Conservation (phyloP, 2,113 vertebrate genomes). For the Gnathonemus longibarbis region DNA sequence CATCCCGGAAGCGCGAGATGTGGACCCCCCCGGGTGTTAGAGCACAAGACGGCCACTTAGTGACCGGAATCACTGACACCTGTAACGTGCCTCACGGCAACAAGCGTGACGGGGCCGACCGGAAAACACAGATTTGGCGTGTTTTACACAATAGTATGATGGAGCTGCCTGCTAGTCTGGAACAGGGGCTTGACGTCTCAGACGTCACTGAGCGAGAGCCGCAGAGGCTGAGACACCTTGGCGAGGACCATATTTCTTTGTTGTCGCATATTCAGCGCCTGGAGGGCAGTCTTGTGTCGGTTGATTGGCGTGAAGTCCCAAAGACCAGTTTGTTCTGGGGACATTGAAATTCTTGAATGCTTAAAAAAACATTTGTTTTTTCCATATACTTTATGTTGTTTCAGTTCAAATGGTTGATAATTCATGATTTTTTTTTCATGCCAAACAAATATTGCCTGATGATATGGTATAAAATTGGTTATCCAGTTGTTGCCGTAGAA, state of each 20-base stretch:
- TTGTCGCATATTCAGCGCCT: background rate
- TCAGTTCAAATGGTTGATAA: background rate
- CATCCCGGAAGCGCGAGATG: background rate
- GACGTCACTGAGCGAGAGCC: constrained; percentile 26
- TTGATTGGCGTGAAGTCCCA: background rate
- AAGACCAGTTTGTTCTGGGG: background rate
- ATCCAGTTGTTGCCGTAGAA: background rate
- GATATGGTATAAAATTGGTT: background rate
- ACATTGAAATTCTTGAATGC: background rate
- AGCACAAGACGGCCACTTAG: background rate
- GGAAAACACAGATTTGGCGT: constrained; percentile 37
- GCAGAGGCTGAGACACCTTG: background rate
- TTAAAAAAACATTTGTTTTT: background rate
- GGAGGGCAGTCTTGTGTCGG: background rate
- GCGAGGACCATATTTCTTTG: background rate
- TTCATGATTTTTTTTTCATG: background rate
- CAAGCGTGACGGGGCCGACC: background rate
- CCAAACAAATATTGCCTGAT: background rate
- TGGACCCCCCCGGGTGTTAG: background rate
- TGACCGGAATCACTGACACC: background rate
- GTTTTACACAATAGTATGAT: constrained; percentile 42
- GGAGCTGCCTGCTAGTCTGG: constrained; percentile 33
- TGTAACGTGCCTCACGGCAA: constrained; percentile 7
- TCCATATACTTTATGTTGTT: background rate
- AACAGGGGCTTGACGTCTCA: constrained; percentile 33